Evolutionary conservation across 1,140 invertebrate species (phyloP), one percentile per base, ranked within the genome.

Genomic region (Polypedilum vanderplanki): DNA sequence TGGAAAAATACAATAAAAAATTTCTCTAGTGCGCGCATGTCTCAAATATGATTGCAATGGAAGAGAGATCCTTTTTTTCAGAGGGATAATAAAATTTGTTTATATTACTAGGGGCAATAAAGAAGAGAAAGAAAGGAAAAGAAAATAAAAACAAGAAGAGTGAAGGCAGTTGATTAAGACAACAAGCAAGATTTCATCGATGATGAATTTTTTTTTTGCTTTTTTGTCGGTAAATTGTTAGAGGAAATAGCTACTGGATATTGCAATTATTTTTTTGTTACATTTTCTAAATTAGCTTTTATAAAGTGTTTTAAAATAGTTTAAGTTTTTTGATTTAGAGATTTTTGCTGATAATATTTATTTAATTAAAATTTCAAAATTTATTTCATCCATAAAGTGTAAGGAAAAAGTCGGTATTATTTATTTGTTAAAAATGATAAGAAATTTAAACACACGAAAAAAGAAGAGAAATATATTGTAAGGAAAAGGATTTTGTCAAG

Each of bases 41-140:
- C 46, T 57, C 12, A 4, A 12, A 33, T 33, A 33, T 33, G 12
- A 57, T n/a, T 57, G 46, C n/a, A 57, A 57, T 57, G 46, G 46
- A 57, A 33, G 24, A 33, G 24, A 33, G 24, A 33, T 33, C 24
- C 24, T 33, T 33, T 57, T 57, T 57, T 57, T 15, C 12, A 57
- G 46, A n/a, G 46, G 46, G 46, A 57, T 57, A 57, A 57, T 57
- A 57, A 57, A 57, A 57, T 57, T 57, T 57, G n/a, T n/a, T 57
- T 57, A 57, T 57, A 12, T 57, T 57, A 0, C 46, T 46, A 12
- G 41, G 4, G 46, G 46, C 46, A 57, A 4, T 12, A 12, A 57
- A 12, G 4, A 46, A 46, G 15, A 46, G 15, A 46, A 12, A 12
- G 41, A 15, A n/a, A n/a, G 12, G 46, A 12, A 57, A 57, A n/a